A percentile compares a stretch with the other conserved stretches of the same genome.
Evolutionary conservation across 2,888 invertebrate genomes (phyloP).

Genomic region (Ectobius pallidus): DNA sequence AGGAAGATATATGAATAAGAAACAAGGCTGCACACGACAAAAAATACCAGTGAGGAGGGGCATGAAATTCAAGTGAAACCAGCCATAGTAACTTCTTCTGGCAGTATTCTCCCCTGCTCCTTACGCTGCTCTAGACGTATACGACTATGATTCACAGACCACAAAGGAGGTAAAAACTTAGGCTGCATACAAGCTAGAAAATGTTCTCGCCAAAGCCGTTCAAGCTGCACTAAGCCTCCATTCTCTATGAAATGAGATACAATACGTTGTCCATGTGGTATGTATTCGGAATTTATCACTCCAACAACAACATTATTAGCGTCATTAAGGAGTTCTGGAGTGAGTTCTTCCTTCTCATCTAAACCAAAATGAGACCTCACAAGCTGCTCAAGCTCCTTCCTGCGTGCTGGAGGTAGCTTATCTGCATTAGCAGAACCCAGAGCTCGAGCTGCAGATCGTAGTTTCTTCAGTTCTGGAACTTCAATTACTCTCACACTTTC

Average conservation of each 20-base stretch:
- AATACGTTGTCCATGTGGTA: conserved; percentile 64
- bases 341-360: conserved; percentile 37
- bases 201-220: conserved; percentile 76
- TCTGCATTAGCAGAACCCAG: conserved; percentile 52
- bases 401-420: conserved; percentile 60
- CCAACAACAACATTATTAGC: background rate
- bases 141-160: conserved; percentile 77
- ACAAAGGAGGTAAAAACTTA: conserved; percentile 69
- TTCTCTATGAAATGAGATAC: conserved; percentile 59
- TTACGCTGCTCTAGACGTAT: conserved; percentile 56
- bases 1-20: too few relatives aligned
- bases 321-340: background rate
- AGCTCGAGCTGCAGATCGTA: conserved; percentile 67
- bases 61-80: too few relatives aligned
- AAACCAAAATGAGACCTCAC: conserved; percentile 61
- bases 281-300: conserved; percentile 58
- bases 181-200: conserved; percentile 77
- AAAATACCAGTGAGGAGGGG: too few relatives aligned
- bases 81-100: conserved; percentile 27
- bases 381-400: conserved; percentile 56
- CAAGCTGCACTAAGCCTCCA: conserved; percentile 67
- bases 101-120: conserved; percentile 18
- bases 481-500: conserved; percentile 46
- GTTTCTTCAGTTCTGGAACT: conserved; percentile 35
- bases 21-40: too few relatives aligned